phyloP scores from a whole-genome alignment of 2,888 invertebrate genomes.

The Drosophila parthenogenetica region DNA sequence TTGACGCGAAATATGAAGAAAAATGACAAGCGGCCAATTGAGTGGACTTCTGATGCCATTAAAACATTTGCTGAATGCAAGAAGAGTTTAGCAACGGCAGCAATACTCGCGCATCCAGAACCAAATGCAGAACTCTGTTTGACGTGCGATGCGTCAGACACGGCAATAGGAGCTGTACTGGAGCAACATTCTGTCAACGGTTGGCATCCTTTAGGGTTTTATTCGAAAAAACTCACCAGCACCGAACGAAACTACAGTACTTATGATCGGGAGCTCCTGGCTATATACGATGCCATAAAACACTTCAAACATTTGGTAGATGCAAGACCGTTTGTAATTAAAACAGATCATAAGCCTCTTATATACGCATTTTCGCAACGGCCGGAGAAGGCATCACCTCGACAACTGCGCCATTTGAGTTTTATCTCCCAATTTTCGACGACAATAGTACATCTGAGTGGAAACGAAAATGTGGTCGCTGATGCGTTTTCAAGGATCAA shows the following conservation, averaged over 20 bases:
- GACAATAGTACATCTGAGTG: constrained; percentile 9
- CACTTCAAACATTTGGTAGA: no score
- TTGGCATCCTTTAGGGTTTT: no score
- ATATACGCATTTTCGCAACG: constrained; percentile 6
- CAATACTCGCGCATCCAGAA: neutral
- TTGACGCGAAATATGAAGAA: neutral
- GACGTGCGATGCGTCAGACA: neutral
- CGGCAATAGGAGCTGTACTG: neutral
- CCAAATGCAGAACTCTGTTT: neutral
- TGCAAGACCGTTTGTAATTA: neutral
- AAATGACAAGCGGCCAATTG: constrained; percentile 4
- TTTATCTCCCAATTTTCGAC: constrained; percentile 21
- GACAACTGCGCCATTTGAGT: constrained; percentile 13
- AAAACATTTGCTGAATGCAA: neutral
- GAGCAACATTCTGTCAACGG: neutral
- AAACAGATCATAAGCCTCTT: constrained; percentile 11
- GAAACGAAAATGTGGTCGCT: constrained; percentile 8
- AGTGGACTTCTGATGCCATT: neutral
- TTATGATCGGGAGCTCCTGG: neutral
- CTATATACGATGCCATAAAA: neutral
- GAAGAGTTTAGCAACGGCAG: neutral
- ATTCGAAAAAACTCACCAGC: neutral
- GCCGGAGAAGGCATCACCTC: constrained; percentile 18
- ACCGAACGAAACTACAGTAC: neutral
- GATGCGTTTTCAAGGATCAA: constrained; percentile 13